Base-by-base conservation (phyloP, 2,888 invertebrate genomes). In the Iselma pallidipennis region DNA sequence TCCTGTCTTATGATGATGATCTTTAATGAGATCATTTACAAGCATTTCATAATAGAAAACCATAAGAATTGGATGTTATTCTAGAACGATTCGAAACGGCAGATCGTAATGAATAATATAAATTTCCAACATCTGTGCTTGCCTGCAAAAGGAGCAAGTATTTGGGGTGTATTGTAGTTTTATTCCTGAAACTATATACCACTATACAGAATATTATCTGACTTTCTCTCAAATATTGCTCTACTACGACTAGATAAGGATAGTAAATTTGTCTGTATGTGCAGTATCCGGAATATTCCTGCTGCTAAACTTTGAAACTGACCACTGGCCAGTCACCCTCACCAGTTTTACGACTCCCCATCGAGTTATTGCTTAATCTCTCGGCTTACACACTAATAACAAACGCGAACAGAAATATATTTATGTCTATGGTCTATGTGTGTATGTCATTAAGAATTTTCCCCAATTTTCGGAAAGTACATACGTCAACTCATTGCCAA, bases 281-380 rank as follows among this genome's bases (percentile, higher is more conserved):
- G 16, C 48, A 54, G 25, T 29, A 12, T 25, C 7, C 14, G 42
- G 49, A 56, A 72, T 71, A 73, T 71, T 74, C 56, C 70, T 69
- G 66, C 71, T 72, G 68, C 19, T 42, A 42, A 19, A 66, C 69
- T 67, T 66, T 57, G 63, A 67, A 62, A 65, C 68, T 79, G 81
- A 78, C 78, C 80, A 74, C 70, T 74, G 80, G 80, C 78, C 80
- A 80, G 74, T 76, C 73, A 67, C 69, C 66, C 71, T 65, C 69
- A 64, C 77, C 76, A 69, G 74, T 73, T 74, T 77, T 76, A 77
- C 76, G 72, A 74, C 66, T 73, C 77, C 77, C 78, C 73, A 74
- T 71, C 67, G 70, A 78, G 77, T 79, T 79, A 80, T 78, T 78
- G 79, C 80, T 79, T 80, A 80, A 80, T 81, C 81, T 79, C 76